These are phyloP conservation scores for Heliothis peltigera DNA, from an alignment of 2,888 invertebrate species.

Conservation along the genomic window DNA sequence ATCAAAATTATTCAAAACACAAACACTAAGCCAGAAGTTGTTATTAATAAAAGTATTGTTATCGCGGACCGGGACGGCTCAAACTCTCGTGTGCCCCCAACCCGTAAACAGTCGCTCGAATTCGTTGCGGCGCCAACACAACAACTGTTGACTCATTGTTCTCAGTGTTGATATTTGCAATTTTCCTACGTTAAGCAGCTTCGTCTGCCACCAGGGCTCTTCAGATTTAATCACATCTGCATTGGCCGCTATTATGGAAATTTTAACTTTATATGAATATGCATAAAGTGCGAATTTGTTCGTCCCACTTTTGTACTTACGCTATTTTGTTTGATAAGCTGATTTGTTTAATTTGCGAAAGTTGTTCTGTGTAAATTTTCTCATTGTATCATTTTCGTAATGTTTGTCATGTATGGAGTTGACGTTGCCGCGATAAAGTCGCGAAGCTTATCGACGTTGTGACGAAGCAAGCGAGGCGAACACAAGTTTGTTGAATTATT, in stretches of 20 bases:
- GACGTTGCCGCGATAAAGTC: slow-evolving; percentile 41
- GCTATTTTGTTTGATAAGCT: slow-evolving; percentile 38
- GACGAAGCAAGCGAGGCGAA: slow-evolving; percentile 19
- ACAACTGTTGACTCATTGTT: slow-evolving; percentile 66
- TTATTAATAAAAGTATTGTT: slow-evolving; percentile 28
- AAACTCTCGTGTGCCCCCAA: slow-evolving; percentile 26
- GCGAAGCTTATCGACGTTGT: slow-evolving; percentile 47
- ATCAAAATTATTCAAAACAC: not conserved
- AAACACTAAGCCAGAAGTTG: slow-evolving; percentile 31
- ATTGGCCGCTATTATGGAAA: slow-evolving; percentile 43
- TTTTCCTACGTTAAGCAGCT: slow-evolving; percentile 59
- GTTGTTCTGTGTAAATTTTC: slow-evolving; percentile 33
- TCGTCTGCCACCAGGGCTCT: slow-evolving; percentile 59
- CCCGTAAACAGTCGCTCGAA: slow-evolving; percentile 48
- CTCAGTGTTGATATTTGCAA: slow-evolving; percentile 71
- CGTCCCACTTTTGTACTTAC: slow-evolving; percentile 29
- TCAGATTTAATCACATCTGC: slow-evolving; percentile 62
- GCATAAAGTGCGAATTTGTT: slow-evolving; percentile 42
- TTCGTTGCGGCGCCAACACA: slow-evolving; percentile 55
- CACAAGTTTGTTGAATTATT: slow-evolving; percentile 40
- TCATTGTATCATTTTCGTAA: slow-evolving; percentile 47
- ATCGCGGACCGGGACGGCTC: slow-evolving; percentile 22
- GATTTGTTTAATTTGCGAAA: slow-evolving; percentile 49
- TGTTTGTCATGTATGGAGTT: slow-evolving; percentile 30
- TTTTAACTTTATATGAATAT: slow-evolving; percentile 49